Evolutionary conservation across 1,140 invertebrate genomes (phyloP).

Genomic region (Calliopsis andreniformis): DNA sequence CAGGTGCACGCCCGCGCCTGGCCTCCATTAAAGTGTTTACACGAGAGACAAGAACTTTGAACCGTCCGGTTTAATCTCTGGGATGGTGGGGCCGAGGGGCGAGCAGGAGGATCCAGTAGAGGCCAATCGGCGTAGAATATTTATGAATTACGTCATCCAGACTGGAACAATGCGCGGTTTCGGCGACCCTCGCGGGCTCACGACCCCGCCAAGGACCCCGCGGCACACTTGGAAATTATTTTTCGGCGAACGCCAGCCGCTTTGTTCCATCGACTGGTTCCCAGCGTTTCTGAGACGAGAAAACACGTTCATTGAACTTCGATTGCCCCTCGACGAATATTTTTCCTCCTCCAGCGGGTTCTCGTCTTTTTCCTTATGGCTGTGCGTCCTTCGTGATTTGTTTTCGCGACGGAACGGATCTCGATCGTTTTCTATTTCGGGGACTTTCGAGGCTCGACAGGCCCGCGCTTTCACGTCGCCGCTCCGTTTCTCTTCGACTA

Average conservation of each 20-base stretch:
- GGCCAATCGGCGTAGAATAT: constrained; percentile 42
- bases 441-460: no score
- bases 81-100: constrained; percentile 12
- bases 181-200: constrained; percentile 34
- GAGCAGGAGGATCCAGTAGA: constrained; percentile 15
- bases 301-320: no score
- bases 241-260: no score
- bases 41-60: constrained; percentile 67
- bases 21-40: constrained; percentile 67
- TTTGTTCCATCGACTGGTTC: neutral
- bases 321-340: no score
- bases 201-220: neutral
- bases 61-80: constrained; percentile 67
- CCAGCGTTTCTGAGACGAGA: no score
- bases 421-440: neutral
- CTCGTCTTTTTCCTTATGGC: no score
- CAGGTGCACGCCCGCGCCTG: constrained; percentile 61
- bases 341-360: no score
- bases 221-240: neutral
- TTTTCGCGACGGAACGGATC: neutral
- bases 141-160: constrained; percentile 55
- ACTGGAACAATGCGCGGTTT: constrained; percentile 7
- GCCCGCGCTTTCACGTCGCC: no score
- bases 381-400: no score
- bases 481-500: neutral